Percentiles rank a stretch among this genome's conserved stretches.
Conservation (phyloP, 1,140 invertebrate species). For the Hycleus phaleratus region DNA sequence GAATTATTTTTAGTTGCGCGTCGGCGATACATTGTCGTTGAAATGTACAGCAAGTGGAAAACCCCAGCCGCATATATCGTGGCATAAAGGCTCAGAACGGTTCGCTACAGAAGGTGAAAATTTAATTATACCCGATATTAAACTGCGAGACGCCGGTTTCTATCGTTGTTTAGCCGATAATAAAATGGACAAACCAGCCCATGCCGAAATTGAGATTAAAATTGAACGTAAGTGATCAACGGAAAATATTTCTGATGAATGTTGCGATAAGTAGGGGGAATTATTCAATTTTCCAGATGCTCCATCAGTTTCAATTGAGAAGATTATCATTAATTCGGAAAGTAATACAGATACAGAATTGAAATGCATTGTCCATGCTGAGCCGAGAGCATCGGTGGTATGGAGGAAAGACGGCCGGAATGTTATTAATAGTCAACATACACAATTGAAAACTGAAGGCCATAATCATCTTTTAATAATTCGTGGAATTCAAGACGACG, state of each 20-base stretch:
- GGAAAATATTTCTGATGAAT: too few relatives aligned
- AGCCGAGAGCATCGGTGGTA: constrained; percentile 20
- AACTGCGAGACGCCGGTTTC: constrained; percentile 20
- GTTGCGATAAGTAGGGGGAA: too few relatives aligned
- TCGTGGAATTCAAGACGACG: constrained; percentile 12
- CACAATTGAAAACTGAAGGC: constrained; percentile 9
- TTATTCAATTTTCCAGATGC: constrained; percentile 20
- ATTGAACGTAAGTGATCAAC: constrained; percentile 26
- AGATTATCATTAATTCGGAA: constrained; percentile 27
- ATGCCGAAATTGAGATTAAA: constrained; percentile 24
- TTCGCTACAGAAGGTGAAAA: constrained; percentile 27
- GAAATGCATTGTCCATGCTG: constrained; percentile 26
- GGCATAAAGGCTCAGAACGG: constrained; percentile 25
- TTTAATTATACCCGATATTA: constrained; percentile 24
- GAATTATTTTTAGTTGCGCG: constrained; percentile 21
- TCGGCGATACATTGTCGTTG: constrained; percentile 23
- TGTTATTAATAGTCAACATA: constrained; percentile 17
- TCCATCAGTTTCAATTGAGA: constrained; percentile 25
- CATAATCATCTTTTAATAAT: constrained; percentile 20
- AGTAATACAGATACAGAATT: constrained; percentile 26
- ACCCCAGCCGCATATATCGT: constrained; percentile 29
- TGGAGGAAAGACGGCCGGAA: constrained; percentile 27
- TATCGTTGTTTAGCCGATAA: constrained; percentile 35
- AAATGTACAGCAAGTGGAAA: constrained; percentile 27
- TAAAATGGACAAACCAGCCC: constrained; percentile 24